Conservation (phyloP, 2,113 vertebrate genomes). For the Cisticola juncidis region DNA sequence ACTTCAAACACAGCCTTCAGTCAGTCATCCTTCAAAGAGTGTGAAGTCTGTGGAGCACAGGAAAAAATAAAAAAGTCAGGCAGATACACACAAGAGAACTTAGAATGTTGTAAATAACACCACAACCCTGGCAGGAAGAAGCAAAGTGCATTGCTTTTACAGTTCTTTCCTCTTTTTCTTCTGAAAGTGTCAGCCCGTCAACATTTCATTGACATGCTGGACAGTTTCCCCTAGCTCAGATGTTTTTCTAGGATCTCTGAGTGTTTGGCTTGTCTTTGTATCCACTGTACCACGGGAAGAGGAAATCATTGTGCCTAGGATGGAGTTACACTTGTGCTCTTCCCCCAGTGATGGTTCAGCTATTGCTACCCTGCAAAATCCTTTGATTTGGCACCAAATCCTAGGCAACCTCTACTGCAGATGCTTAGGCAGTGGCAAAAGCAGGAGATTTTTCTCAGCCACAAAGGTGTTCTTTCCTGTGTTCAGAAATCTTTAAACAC, state of each 20-base stretch:
- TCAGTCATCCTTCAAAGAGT: conserved; percentile 12
- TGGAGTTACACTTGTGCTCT: not conserved
- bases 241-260: conserved; percentile 37
- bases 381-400: conserved; percentile 32
- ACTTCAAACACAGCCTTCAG: not conserved
- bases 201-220: conserved; percentile 17
- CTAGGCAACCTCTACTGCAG: not conserved
- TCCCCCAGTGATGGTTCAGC: not conserved
- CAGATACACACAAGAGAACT: not conserved
- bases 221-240: conserved; percentile 27
- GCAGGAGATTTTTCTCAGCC: not conserved
- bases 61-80: conserved; percentile 44
- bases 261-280: conserved; percentile 46
- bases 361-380: conserved; percentile 13
- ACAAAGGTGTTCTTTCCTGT: not conserved
- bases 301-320: conserved; percentile 39
- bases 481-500: not conserved
- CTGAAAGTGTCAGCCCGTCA: conserved; percentile 19
- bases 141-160: conserved; percentile 44
- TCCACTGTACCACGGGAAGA: conserved; percentile 10
- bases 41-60: not conserved
- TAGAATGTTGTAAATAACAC: conserved; percentile 48
- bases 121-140: conserved; percentile 50
- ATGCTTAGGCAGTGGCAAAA: not conserved
- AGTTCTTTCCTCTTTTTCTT: conserved; percentile 60